Conservation (phyloP, 2,113 vertebrate species). For the Microcebus ravelobensis region DNA sequence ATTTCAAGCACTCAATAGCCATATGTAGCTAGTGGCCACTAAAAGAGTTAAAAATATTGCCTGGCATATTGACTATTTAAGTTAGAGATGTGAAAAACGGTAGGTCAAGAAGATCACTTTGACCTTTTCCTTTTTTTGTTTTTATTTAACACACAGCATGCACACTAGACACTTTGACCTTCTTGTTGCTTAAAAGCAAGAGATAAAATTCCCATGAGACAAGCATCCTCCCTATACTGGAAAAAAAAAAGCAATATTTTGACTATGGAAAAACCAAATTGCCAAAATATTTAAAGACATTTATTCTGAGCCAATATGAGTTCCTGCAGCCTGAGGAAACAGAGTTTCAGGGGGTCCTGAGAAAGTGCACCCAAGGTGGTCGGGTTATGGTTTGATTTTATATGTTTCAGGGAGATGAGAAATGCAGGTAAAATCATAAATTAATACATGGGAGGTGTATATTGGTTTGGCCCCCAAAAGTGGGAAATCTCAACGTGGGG, state of each 20-base stretch:
- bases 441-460: too few relatives aligned
- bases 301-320: too few relatives aligned
- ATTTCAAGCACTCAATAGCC: background rate
- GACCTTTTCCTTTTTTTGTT: background rate
- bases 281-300: too few relatives aligned
- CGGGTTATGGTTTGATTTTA: too few relatives aligned
- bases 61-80: background rate
- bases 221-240: background rate
- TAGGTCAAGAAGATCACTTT: background rate
- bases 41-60: background rate
- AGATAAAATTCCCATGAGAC: background rate
- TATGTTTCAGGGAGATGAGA: too few relatives aligned
- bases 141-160: background rate
- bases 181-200: background rate
- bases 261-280: too few relatives aligned
- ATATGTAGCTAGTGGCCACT: background rate
- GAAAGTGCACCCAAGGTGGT: too few relatives aligned
- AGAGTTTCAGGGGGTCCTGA: too few relatives aligned
- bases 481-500: too few relatives aligned
- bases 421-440: too few relatives aligned
- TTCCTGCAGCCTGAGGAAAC: too few relatives aligned
- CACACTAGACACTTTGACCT: background rate
- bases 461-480: too few relatives aligned
- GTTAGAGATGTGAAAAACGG: background rate
- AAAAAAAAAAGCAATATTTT: background rate